These are phyloP conservation scores for Mustela nigripes DNA, from an alignment of 2,113 vertebrate species.

Conservation along the genomic window DNA sequence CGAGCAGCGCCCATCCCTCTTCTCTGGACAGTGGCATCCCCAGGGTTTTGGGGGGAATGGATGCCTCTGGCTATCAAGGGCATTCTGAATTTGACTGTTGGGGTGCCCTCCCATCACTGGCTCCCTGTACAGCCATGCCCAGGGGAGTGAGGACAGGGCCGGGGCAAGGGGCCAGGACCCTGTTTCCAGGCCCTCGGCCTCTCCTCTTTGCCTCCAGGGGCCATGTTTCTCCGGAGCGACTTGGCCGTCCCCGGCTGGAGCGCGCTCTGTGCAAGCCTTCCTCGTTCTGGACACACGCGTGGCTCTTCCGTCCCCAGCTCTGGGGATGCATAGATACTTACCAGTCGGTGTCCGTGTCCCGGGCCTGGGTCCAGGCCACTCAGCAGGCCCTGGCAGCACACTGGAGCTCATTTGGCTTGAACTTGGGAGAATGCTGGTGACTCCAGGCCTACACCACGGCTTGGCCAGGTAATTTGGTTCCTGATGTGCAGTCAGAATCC, in stretches of 20 bases:
- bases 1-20: too few species aligned
- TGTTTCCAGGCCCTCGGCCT: rapidly evolving
- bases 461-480: background rate
- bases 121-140: background rate
- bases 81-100: rapidly evolving
- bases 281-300: rapidly evolving
- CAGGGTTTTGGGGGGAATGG: background rate
- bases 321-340: rapidly evolving
- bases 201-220: rapidly evolving
- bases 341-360: rapidly evolving
- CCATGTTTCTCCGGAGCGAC: background rate
- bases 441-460: rapidly evolving
- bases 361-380: background rate
- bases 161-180: rapidly evolving
- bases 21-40: background rate
- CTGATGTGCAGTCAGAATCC: rapidly evolving
- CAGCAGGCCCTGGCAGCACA: rapidly evolving
- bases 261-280: rapidly evolving
- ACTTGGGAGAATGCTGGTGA: background rate
- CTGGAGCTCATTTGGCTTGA: background rate
- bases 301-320: background rate
- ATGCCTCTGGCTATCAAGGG: rapidly evolving
- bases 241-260: too few species aligned
- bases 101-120: rapidly evolving
- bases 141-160: rapidly evolving